phyloP scores from a whole-genome alignment of 2,888 invertebrate species.

The Isoperla grammatica region DNA sequence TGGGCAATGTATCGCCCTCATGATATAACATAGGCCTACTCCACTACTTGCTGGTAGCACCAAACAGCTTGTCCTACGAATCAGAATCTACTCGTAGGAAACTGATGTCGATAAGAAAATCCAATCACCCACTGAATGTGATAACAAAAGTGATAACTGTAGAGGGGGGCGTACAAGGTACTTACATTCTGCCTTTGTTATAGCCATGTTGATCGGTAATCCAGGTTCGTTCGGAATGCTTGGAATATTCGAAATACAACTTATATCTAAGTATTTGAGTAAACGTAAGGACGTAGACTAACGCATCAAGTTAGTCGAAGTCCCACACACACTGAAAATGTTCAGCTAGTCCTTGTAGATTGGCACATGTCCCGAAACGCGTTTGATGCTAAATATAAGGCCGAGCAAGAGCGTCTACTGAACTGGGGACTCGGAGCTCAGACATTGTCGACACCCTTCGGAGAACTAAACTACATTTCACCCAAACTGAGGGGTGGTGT shows the following conservation, averaged over 20 bases:
- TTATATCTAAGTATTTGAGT: conserved; percentile 9
- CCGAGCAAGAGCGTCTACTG: conserved; percentile 18
- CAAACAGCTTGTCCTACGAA: no score
- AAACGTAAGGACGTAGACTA: conserved; percentile 16
- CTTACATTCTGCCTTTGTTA: conserved; percentile 44
- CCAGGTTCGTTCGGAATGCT: conserved; percentile 18
- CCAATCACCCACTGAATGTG: no score
- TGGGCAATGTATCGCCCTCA: no score
- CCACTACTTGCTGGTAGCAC: no score
- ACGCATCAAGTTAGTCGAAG: conserved; percentile 14
- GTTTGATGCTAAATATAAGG: conserved; percentile 27
- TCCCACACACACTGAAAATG: conserved; percentile 17
- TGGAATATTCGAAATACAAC: background rate
- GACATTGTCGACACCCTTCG: background rate
- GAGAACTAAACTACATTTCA: background rate
- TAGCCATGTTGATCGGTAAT: conserved; percentile 39
- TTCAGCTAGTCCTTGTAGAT: conserved; percentile 18
- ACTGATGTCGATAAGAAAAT: no score
- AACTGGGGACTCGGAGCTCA: background rate
- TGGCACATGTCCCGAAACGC: conserved; percentile 27
- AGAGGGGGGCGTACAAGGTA: conserved; percentile 25
- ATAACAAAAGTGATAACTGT: no score
- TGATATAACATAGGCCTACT: no score
- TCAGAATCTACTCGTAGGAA: no score
- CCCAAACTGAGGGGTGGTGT: background rate